These are phyloP conservation scores for Xestobium rufovillosum DNA, from an alignment of 2,888 invertebrate genomes.

Conservation along the genomic window DNA sequence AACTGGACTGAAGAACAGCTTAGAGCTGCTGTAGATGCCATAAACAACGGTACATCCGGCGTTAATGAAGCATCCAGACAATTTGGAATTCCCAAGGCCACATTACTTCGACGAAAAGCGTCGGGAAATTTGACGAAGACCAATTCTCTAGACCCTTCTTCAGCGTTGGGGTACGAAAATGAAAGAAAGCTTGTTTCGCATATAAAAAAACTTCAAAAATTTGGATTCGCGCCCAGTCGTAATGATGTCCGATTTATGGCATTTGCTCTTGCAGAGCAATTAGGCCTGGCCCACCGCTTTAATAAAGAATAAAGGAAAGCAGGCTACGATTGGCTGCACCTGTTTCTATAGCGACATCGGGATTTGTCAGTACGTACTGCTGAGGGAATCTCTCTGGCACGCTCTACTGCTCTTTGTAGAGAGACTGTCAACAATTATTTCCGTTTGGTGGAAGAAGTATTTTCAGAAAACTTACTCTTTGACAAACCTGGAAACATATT, in stretches of 20 bases:
- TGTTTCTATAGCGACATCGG: conserved; percentile 14
- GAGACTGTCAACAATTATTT: no score
- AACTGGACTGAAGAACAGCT: conserved; percentile 4
- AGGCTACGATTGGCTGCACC: conserved; percentile 14
- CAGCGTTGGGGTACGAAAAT: conserved; percentile 2
- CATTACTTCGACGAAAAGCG: conserved; percentile 4
- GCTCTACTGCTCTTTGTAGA: conserved; percentile 2
- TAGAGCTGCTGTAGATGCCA: conserved; percentile 4
- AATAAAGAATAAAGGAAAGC: conserved; percentile 9
- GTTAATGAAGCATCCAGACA: conserved; percentile 3
- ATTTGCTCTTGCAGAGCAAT: conserved; percentile 5
- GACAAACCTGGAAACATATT: conserved; percentile 19
- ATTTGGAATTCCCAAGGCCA: conserved; percentile 3
- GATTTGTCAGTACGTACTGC: conserved; percentile 9
- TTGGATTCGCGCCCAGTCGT: conserved; percentile 12
- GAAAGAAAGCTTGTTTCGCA: not conserved
- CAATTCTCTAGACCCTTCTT: conserved; percentile 3
- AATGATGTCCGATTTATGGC: conserved; percentile 9
- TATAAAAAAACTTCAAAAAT: conserved; percentile 12
- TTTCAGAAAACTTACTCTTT: conserved; percentile 13
- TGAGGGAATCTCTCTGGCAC: conserved; percentile 11
- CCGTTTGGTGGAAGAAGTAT: no score
- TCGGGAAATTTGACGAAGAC: conserved; percentile 3
- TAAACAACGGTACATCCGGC: conserved; percentile 1
- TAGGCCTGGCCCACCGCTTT: conserved; percentile 8